Conservation (phyloP, 2,888 invertebrate genomes). For the Dicyrtoma fusca region DNA sequence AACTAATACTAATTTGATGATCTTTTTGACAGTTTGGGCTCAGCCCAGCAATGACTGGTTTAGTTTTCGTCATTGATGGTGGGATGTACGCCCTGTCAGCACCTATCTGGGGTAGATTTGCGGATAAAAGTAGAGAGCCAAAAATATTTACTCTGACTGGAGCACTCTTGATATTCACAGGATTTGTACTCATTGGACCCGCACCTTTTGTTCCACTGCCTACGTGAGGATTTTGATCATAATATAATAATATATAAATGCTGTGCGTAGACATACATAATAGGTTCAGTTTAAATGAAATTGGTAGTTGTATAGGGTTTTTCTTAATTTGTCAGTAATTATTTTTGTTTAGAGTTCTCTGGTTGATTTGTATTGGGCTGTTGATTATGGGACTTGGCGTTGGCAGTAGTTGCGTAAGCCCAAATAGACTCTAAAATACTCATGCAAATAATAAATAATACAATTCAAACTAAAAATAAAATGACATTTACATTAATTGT, state of each 20-base stretch:
- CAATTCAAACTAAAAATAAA: no score
- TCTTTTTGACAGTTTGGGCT: conserved; percentile 52
- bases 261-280: not conserved
- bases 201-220: conserved; percentile 72
- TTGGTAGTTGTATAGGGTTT: not conserved
- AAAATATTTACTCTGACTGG: conserved; percentile 72
- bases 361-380: not conserved
- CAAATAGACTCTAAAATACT: no score
- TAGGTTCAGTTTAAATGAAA: not conserved
- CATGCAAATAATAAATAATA: no score
- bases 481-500: no score
- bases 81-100: conserved; percentile 78
- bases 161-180: conserved; percentile 68
- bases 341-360: not conserved
- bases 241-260: not conserved
- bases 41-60: conserved; percentile 57
- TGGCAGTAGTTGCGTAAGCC: no score
- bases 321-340: not conserved
- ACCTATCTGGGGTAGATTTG: conserved; percentile 78
- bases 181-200: conserved; percentile 79
- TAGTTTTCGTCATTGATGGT: conserved; percentile 79
- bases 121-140: conserved; percentile 71
- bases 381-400: no score
- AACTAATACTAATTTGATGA: not conserved
- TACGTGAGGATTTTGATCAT: conserved; percentile 60